These are phyloP conservation scores for Morone chrysops DNA, from an alignment of 2,113 vertebrate genomes.

Conservation along the genomic window DNA sequence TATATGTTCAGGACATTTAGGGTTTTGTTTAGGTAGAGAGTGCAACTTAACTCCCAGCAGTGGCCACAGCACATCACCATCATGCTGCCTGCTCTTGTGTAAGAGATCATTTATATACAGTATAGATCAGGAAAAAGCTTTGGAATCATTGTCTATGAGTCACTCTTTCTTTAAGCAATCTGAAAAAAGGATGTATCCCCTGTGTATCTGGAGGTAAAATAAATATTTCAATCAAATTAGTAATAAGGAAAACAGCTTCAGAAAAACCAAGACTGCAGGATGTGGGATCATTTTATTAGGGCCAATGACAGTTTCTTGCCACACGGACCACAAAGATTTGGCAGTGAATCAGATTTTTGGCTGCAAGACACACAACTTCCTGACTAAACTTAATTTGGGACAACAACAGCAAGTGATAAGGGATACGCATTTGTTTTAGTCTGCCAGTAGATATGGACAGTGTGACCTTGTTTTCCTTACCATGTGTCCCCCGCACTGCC, in stretches of 20 bases:
- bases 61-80: background rate
- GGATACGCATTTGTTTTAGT: background rate
- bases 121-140: too few species aligned
- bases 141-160: too few species aligned
- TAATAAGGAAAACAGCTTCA: background rate
- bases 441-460: background rate
- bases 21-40: background rate
- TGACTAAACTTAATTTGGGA: constrained; percentile 17
- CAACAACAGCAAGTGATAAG: constrained; percentile 5
- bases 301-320: background rate
- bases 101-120: background rate
- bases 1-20: background rate
- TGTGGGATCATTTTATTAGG: constrained; percentile 8
- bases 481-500: background rate
- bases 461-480: constrained; percentile 17
- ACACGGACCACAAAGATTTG: background rate
- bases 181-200: background rate
- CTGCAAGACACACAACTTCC: background rate
- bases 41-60: background rate
- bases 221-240: too few species aligned
- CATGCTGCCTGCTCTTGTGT: background rate
- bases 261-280: background rate
- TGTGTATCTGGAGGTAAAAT: too few species aligned
- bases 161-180: too few species aligned
- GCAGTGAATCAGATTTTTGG: constrained; percentile 2